A percentile compares a stretch with the other conserved stretches of the same genome.
Evolutionary conservation across 2,888 invertebrate genomes (phyloP).

Genomic region (Hydropsyche betteni): DNA sequence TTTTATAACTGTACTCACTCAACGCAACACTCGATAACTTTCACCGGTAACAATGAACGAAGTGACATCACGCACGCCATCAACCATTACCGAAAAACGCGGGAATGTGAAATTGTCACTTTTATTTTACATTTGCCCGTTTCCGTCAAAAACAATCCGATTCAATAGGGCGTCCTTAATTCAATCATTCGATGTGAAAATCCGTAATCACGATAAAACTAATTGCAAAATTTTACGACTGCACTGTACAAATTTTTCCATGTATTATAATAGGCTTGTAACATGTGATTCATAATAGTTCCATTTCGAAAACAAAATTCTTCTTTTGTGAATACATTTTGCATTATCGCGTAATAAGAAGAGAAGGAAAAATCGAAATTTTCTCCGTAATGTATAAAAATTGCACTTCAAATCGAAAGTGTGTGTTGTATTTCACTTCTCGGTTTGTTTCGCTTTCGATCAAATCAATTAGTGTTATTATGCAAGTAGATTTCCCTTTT

Average conservation of each 20-base stretch:
- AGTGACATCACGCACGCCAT: slow-evolving; percentile 5
- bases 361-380: too few species aligned
- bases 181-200: background rate
- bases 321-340: too few species aligned
- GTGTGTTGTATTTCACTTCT: background rate
- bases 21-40: slow-evolving; percentile 9
- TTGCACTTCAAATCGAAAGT: slow-evolving; percentile 2
- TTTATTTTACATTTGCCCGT: background rate
- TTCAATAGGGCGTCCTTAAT: background rate
- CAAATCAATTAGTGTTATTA: background rate
- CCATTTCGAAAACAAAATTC: too few species aligned
- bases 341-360: too few species aligned
- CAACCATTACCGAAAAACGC: background rate
- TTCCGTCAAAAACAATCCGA: slow-evolving; percentile 2
- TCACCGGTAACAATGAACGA: slow-evolving; percentile 14
- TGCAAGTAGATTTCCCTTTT: background rate
- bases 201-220: background rate
- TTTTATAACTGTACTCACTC: background rate
- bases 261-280: too few species aligned
- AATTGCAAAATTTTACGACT: background rate
- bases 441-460: slow-evolving; percentile 14
- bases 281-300: too few species aligned
- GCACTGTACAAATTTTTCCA: too few species aligned
- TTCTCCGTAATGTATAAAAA: background rate
- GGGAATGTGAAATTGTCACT: background rate